Evolutionary conservation across 2,797 vertebrate genomes (phyloP).

Genomic region (Ptychadena robeensis): DNA sequence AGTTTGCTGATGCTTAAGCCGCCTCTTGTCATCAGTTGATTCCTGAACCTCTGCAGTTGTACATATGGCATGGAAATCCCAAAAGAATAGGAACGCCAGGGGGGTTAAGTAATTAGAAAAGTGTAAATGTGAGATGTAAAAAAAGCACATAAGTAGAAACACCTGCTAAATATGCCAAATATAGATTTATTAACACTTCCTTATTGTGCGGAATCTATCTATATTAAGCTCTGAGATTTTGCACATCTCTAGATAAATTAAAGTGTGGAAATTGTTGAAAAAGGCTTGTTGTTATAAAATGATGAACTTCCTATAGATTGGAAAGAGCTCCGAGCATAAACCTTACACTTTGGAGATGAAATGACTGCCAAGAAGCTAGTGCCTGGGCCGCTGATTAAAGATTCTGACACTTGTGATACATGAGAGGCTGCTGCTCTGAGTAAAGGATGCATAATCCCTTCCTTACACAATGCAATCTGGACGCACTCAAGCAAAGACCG

Average conservation of each 20-base stretch:
- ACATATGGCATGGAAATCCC: no score
- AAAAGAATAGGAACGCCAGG: no score
- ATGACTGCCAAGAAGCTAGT: conserved; percentile 36
- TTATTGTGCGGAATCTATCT: neutral
- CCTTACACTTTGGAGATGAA: conserved; percentile 27
- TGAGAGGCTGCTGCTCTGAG: conserved; percentile 30
- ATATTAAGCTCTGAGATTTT: neutral
- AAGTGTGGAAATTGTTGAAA: neutral
- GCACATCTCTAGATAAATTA: neutral
- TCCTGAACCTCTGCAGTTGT: no score
- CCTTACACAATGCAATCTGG: conserved; percentile 46
- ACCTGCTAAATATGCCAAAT: neutral
- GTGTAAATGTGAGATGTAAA: neutral
- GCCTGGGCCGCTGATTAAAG: conserved; percentile 30
- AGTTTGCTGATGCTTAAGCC: no score
- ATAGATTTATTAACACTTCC: no score
- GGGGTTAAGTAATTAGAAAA: neutral
- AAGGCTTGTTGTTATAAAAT: neutral
- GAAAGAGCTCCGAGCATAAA: conserved; percentile 20
- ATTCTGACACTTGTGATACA: conserved; percentile 52
- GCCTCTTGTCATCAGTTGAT: no score
- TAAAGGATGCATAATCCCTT: conserved; percentile 36
- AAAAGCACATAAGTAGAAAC: neutral
- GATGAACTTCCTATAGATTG: conserved; percentile 11
- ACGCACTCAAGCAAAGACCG: conserved; percentile 40